Evolutionary conservation across 2,797 vertebrate species (phyloP).

Genomic region (Notolabrus celidotus): DNA sequence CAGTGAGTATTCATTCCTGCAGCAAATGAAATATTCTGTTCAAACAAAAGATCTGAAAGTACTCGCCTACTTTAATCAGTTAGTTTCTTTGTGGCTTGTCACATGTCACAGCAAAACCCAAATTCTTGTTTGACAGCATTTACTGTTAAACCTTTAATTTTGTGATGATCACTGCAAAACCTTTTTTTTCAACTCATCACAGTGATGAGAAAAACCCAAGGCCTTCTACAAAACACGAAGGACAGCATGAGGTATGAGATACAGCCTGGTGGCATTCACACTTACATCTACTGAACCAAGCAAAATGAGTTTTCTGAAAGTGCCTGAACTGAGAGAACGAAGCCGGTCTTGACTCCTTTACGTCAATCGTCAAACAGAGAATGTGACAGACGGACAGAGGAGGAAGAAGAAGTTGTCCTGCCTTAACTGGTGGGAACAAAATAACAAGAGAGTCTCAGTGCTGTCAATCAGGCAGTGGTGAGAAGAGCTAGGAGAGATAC

Average conservation of each 20-base stretch:
- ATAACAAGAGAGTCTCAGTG: constrained; percentile 16
- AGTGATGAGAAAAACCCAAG: background rate
- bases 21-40: background rate
- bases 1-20: constrained; percentile 8
- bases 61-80: background rate
- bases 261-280: constrained; percentile 23
- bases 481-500: constrained; percentile 13
- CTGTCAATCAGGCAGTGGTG: constrained; percentile 31
- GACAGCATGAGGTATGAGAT: background rate
- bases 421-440: constrained; percentile 25
- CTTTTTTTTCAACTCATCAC: constrained; percentile 1
- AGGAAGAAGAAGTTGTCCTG: constrained; percentile 11
- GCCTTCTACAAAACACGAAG: constrained; percentile 3
- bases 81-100: background rate
- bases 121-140: background rate
- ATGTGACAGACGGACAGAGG: constrained; percentile 13
- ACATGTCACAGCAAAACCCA: background rate
- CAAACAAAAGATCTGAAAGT: background rate
- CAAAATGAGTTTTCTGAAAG: constrained; percentile 16
- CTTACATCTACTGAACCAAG: constrained; percentile 12
- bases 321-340: constrained; percentile 13
- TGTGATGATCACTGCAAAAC: background rate
- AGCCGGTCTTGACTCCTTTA: constrained; percentile 5
- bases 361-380: constrained; percentile 20
- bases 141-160: background rate